Conservation (phyloP, 2,888 invertebrate species). For the Hirtodrosophila alboralis region DNA sequence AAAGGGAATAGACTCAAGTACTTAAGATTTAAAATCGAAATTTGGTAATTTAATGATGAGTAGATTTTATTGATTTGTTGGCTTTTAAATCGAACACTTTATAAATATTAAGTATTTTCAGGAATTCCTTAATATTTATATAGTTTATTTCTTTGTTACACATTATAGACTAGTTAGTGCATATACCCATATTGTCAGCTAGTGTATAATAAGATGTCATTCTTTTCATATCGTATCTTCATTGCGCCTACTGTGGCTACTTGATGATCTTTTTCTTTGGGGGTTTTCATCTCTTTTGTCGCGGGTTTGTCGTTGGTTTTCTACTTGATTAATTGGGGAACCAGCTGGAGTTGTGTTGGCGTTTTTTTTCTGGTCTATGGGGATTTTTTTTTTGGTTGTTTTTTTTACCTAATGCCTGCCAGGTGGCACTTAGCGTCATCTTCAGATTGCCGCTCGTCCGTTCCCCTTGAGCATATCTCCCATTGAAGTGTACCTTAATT, state of each 20-base stretch:
- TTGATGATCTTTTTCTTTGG: slow-evolving; percentile 36
- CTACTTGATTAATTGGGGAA: slow-evolving; percentile 65
- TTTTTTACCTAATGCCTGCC: slow-evolving; percentile 55
- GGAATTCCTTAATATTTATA: too few relatives aligned
- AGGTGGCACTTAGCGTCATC: slow-evolving; percentile 55
- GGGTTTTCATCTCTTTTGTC: slow-evolving; percentile 51
- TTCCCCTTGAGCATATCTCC: slow-evolving; percentile 14
- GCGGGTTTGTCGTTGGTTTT: slow-evolving; percentile 59
- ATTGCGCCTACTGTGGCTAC: slow-evolving; percentile 36
- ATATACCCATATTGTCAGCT: background rate
- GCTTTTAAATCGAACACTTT: too few relatives aligned
- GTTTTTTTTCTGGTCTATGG: slow-evolving; percentile 23
- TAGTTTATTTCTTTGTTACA: background rate
- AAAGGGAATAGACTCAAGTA: too few relatives aligned
- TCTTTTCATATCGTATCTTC: slow-evolving; percentile 35
- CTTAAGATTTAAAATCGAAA: too few relatives aligned
- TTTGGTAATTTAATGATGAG: too few relatives aligned
- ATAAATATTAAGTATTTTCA: too few relatives aligned
- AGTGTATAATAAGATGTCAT: slow-evolving; percentile 39
- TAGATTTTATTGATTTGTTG: too few relatives aligned
- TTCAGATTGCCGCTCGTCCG: slow-evolving; percentile 3
- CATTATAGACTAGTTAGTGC: background rate
- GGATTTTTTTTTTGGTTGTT: slow-evolving; percentile 12
- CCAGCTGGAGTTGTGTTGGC: slow-evolving; percentile 11
- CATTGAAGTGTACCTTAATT: slow-evolving; percentile 66